Conservation (phyloP, 2,797 vertebrate species). For the Hydrolagus colliei region DNA sequence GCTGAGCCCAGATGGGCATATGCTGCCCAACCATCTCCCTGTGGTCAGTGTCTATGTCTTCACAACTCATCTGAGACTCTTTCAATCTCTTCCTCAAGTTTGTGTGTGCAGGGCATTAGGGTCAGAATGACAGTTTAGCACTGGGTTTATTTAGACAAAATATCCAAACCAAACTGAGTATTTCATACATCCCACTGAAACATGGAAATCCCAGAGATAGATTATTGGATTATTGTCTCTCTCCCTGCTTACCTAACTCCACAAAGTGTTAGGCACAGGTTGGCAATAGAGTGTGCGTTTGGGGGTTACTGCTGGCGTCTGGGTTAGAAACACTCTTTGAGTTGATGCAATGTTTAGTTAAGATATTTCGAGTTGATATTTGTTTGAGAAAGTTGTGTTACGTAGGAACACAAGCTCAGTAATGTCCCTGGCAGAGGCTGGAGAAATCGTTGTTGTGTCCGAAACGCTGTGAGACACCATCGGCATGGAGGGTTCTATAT, state of each 20-base stretch:
- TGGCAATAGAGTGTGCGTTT: too few species aligned
- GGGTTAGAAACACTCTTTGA: too few species aligned
- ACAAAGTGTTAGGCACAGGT: too few species aligned
- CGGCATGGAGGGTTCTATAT: too few species aligned
- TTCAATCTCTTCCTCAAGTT: not conserved
- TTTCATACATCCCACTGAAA: too few species aligned
- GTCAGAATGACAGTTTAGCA: not conserved
- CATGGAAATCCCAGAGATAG: too few species aligned
- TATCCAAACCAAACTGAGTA: not conserved
- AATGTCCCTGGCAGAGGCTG: not conserved
- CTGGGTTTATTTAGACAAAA: not conserved
- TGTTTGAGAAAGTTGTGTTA: not conserved
- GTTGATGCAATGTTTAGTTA: not conserved
- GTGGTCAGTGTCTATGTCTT: slow-evolving; percentile 73
- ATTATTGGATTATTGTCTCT: too few species aligned
- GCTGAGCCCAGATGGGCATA: slow-evolving; percentile 89
- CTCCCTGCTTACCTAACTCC: too few species aligned
- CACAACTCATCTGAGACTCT: not conserved
- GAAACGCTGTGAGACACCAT: too few species aligned
- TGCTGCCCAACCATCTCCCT: slow-evolving; percentile 88
- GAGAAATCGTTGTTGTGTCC: too few species aligned
- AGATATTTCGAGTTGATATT: not conserved
- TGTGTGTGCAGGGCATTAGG: not conserved
- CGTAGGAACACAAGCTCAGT: not conserved
- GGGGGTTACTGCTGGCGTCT: too few species aligned